These are phyloP conservation scores for Actinia equina DNA, from an alignment of 64 coral and sea anemone genomes.

Conservation along the genomic window DNA sequence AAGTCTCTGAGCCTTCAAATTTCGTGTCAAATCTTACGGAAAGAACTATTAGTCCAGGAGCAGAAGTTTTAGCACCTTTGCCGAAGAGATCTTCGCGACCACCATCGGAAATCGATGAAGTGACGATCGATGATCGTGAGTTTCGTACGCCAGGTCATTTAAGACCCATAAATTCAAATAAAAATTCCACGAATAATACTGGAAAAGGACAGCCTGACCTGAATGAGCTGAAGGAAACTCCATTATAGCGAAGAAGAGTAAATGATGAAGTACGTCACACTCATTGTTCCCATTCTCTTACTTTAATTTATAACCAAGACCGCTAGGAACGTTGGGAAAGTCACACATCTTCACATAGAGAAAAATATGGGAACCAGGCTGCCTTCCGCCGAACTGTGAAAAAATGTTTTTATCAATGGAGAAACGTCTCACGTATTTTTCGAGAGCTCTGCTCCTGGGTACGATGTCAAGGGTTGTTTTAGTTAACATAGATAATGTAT, in stretches of 20 bases:
- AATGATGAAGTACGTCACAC: no score
- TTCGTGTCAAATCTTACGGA: conserved; percentile 34
- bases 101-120: conserved; percentile 60
- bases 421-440: no score
- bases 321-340: no score
- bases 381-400: no score
- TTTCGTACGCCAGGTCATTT: conserved; percentile 13
- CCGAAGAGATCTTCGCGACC: conserved; percentile 75
- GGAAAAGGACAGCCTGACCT: conserved; percentile 42
- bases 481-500: no score
- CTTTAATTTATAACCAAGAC: not conserved
- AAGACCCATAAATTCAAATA: conserved; percentile 19
- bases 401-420: no score
- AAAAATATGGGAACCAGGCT: no score
- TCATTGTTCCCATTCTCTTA: no score
- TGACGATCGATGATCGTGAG: conserved; percentile 52
- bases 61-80: conserved; percentile 60
- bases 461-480: no score
- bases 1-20: conserved; percentile 62
- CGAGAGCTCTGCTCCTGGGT: no score
- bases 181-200: not conserved
- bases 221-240: conserved; percentile 76
- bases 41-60: conserved; percentile 62
- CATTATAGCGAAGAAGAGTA: conserved; percentile 35
- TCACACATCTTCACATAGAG: no score